Base-by-base conservation (phyloP, 2,888 invertebrate genomes). In the Hypselothyrea guttata region DNA sequence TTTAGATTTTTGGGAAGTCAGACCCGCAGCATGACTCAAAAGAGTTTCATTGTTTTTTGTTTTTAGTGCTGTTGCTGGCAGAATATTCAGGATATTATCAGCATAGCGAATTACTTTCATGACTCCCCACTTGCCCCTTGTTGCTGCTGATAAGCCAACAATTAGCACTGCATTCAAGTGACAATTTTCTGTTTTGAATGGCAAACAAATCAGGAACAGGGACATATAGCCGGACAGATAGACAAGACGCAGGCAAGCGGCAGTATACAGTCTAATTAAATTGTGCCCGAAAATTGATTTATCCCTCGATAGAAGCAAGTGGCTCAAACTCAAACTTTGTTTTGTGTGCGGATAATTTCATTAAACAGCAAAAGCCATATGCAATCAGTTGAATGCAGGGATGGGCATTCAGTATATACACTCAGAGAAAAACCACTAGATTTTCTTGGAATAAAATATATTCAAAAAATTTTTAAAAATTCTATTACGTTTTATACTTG, bases 281-380 rank as follows among this genome's bases (percentile, higher is more conserved):
- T 83, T 77, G 72, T 64, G 45, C 62, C 55, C 12, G 38, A 28
- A 56, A 61, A 68, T 58, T 58, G 52, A 61, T 54, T 68, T 69
- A 72, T 71, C 74, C 57, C 46, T 41, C 56, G 28, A 57, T 33
- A 57, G 42, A 47, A 28, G 27, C 35, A 81, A 74, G 68, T 71
- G 66, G 13, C 38, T 38, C 38, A 34, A 54, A 54, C 38, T 38
- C 38, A 34, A 54, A 54, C 37, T 49, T 68, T 74, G 74, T 71
- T 38, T 9, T 37, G 37, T n/a, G 37, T 37, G 37, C 9, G 83
- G 76, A 79, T 78, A 78, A 78, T 66, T 83, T 58, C 52, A 74
- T 78, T 78, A 74, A 64, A 64, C 68, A 79, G 47, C 71, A 78
- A 4, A 22, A 77, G 82, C 75, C 70, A 82, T 78, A 82, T 77